These are phyloP conservation scores for Tretioscincus oriximinensis DNA, from an alignment of 2,113 vertebrate species.

Conservation along the genomic window DNA sequence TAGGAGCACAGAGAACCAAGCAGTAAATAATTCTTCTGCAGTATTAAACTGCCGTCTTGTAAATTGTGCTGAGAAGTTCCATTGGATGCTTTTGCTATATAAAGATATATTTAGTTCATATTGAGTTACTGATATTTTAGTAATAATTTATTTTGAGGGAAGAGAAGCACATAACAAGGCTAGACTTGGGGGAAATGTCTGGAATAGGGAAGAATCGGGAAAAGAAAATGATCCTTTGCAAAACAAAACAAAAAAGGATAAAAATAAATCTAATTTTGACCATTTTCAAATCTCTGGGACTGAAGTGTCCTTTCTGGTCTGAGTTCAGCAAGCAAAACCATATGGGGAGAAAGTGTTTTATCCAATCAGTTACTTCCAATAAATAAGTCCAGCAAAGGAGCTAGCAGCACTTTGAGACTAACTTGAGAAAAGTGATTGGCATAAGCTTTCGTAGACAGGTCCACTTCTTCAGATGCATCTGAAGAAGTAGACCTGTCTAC, in stretches of 20 bases:
- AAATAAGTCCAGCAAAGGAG: too few relatives aligned
- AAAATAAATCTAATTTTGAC: conserved; percentile 59
- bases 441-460: too few relatives aligned
- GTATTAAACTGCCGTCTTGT: conserved; percentile 40
- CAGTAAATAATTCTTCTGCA: conserved; percentile 30
- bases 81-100: conserved; percentile 73
- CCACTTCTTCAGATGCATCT: too few relatives aligned
- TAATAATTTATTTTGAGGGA: conserved; percentile 70
- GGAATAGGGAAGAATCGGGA: conserved; percentile 54
- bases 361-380: background rate
- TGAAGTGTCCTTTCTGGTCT: conserved; percentile 30
- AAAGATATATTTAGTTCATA: conserved; percentile 65
- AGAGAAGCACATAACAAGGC: conserved; percentile 57
- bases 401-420: too few relatives aligned
- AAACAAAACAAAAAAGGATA: conserved; percentile 57
- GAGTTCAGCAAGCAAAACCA: conserved; percentile 38
- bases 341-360: conserved; percentile 15
- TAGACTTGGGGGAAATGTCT: conserved; percentile 72
- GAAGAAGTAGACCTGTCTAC: too few relatives aligned
- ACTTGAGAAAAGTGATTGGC: too few relatives aligned
- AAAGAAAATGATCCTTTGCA: conserved; percentile 47
- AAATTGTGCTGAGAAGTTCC: conserved; percentile 18
- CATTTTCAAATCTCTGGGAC: conserved; percentile 49
- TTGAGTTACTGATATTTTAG: conserved; percentile 63
- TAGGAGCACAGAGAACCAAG: background rate